Evolutionary conservation across 1,140 invertebrate genomes (phyloP).

Genomic region (Polypedilum vanderplanki): DNA sequence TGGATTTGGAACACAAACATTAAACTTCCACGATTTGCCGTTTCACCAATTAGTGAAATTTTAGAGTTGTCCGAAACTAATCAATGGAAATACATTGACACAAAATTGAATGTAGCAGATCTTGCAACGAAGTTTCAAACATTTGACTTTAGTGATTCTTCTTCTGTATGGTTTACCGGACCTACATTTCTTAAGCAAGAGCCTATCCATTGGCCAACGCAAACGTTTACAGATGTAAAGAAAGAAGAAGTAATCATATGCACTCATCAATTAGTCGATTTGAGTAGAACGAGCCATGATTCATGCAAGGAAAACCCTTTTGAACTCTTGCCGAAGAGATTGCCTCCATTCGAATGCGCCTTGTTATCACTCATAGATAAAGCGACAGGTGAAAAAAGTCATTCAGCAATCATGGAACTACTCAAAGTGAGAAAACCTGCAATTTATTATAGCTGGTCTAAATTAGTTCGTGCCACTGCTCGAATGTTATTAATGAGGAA

Average conservation of each 20-base stretch:
- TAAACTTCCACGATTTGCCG: conserved; percentile 35
- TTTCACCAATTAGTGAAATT: conserved; percentile 40
- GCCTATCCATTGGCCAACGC: background rate
- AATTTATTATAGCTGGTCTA: background rate
- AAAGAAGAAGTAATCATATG: too few relatives aligned
- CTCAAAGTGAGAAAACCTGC: background rate
- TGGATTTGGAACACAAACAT: conserved; percentile 36
- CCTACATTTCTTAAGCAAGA: background rate
- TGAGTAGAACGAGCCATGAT: background rate
- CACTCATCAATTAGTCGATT: background rate
- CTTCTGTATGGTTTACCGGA: too few relatives aligned
- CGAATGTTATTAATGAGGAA: background rate
- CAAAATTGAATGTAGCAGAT: conserved; percentile 41
- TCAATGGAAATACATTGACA: conserved; percentile 38
- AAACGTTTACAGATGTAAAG: background rate
- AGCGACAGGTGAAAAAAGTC: background rate
- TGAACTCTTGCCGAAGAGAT: background rate
- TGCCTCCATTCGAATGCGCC: background rate
- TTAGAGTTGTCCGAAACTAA: conserved; percentile 32
- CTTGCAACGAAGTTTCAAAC: conserved; percentile 34
- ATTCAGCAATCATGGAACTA: too few relatives aligned
- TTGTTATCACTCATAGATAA: background rate
- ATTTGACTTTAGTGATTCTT: background rate
- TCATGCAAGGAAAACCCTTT: background rate
- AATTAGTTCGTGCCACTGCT: background rate